Conservation (phyloP, 1,140 invertebrate species). For the Atta texana region DNA sequence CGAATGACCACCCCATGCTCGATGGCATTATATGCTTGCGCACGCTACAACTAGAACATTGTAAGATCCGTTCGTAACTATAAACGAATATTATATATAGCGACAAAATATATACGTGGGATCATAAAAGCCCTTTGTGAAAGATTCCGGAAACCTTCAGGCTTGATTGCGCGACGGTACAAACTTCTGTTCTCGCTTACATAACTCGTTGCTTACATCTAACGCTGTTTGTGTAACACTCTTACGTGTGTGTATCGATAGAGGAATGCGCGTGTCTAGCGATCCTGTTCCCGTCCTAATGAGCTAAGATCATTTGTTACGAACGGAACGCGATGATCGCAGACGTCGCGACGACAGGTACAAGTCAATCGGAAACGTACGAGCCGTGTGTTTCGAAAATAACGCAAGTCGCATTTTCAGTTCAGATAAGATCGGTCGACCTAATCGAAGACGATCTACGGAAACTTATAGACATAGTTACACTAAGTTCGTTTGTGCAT, state of each 20-base stretch:
- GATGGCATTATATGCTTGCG: not conserved
- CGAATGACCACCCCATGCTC: not conserved
- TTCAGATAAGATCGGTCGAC: not conserved
- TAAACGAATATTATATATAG: slow-evolving; percentile 24
- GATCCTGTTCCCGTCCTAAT: not conserved
- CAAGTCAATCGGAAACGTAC: slow-evolving; percentile 32
- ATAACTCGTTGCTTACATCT: slow-evolving; percentile 39
- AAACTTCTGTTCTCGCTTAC: slow-evolving; percentile 20
- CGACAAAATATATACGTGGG: slow-evolving; percentile 18
- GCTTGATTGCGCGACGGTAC: slow-evolving; percentile 7
- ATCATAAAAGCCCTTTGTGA: not conserved
- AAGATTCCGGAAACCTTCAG: slow-evolving; percentile 8
- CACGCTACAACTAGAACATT: slow-evolving; percentile 11
- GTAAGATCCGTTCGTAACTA: slow-evolving; percentile 20
- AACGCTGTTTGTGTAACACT: slow-evolving; percentile 38
- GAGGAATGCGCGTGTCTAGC: slow-evolving; percentile 41
- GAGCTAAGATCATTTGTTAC: slow-evolving; percentile 4
- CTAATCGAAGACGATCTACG: not conserved
- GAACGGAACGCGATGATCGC: slow-evolving; percentile 17
- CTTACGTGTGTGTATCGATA: slow-evolving; percentile 22
- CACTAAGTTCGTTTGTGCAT: not conserved
- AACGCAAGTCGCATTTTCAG: slow-evolving; percentile 15
- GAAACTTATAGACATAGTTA: slow-evolving; percentile 6
- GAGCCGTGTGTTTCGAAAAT: slow-evolving; percentile 14
- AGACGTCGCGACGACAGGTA: slow-evolving; percentile 22